These are phyloP conservation scores for Hipposideros armiger DNA, from an alignment of 2,113 vertebrate genomes.

Conservation along the genomic window DNA sequence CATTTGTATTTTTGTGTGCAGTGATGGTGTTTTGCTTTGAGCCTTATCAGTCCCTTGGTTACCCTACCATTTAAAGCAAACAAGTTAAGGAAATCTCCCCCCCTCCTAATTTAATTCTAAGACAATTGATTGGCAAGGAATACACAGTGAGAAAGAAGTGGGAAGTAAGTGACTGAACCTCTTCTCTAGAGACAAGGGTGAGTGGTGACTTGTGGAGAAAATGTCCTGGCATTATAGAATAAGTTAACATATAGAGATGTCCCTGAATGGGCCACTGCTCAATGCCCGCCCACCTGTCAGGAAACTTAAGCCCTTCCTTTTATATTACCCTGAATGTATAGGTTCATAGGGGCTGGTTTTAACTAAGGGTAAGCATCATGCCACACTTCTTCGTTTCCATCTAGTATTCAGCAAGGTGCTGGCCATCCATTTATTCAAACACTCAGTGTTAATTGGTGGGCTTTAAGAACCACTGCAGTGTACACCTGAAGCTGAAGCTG, in stretches of 20 bases:
- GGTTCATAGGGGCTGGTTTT: background rate
- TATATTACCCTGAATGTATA: background rate
- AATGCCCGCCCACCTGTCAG: background rate
- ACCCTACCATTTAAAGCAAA: background rate
- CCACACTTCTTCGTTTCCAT: background rate
- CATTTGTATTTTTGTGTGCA: background rate
- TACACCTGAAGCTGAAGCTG: too few species aligned
- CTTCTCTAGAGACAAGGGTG: background rate
- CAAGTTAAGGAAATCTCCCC: background rate
- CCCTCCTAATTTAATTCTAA: background rate
- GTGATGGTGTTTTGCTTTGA: slow-evolving; percentile 13
- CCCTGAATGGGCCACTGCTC: background rate
- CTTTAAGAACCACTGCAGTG: background rate
- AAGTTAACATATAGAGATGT: background rate
- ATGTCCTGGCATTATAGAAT: background rate
- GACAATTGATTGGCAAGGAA: background rate
- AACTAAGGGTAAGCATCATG: background rate
- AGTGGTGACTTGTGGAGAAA: background rate
- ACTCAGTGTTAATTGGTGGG: background rate
- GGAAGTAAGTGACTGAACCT: background rate
- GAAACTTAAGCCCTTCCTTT: background rate
- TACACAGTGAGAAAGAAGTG: background rate
- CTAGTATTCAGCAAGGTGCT: background rate
- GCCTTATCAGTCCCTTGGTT: background rate
- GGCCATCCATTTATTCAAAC: background rate